Evolutionary conservation across 2,113 vertebrate genomes (phyloP), one percentile per base, ranked within the genome.

Genomic region (Corydoras maculifer): DNA sequence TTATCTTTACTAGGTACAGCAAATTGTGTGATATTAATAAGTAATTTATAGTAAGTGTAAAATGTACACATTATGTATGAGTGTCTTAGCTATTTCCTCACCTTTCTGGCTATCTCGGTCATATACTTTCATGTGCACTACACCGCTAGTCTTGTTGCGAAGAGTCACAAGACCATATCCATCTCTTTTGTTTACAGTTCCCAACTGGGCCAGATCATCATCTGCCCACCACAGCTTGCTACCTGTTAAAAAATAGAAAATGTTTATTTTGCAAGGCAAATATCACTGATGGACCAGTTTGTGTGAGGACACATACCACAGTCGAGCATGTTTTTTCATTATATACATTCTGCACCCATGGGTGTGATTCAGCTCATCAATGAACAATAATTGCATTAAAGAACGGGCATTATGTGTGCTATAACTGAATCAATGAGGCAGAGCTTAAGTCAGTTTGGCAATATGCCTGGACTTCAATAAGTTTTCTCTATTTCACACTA

Each of bases 211-310:
- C 31, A 90, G 90, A 62, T 94, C 94, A 75, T 98, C 95, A 70
- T 99, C 94, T 55, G 96, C 93, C 97, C 97, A 99, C 97, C 97
- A 99, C 5, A 99, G 87, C 77, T 95, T 97, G 63, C 91, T 91
- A 82, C 94, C 97, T 99, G 86, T 73, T 87, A 88, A 80, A 78
- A 25, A 18, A 76, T 73, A 74, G 18, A 53, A 67, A 68, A 59
- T 49, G 48, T 75, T 74, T 2, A 75, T 77, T 70, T 72, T 32
- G 58, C 30, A 49, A 53, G 62, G 32, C 3, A 62, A 55, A 35
- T 63, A 69, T 13, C 12, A 13, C 49, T 12, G 53, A 13, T 4
- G 10, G 11, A 8, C 49, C 14, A 25, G 18, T 25, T 25, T 25
- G 18, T 25, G 18, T 25, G 18, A 25, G 18, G 18, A 25, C 18